Conservation (phyloP, 2,888 invertebrate species). For the Agriotes lineatus region DNA sequence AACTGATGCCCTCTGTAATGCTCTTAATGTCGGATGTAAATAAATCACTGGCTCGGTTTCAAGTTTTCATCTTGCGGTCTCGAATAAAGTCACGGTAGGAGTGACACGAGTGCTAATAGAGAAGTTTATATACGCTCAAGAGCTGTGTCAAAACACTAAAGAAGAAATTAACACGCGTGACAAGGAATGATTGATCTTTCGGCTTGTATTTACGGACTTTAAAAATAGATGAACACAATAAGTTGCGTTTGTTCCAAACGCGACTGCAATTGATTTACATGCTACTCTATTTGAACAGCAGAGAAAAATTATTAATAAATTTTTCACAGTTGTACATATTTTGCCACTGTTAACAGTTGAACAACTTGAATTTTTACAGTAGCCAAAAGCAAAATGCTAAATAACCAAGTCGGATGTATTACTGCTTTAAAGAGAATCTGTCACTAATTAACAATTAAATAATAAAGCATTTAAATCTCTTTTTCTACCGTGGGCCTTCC, state of each 20-base stretch:
- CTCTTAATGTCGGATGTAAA: neutral
- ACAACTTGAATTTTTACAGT: no score
- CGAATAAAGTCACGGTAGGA: neutral
- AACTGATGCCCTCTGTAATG: neutral
- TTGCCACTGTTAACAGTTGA: no score
- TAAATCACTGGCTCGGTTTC: neutral
- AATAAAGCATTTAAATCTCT: no score
- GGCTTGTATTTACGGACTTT: neutral
- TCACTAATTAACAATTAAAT: no score
- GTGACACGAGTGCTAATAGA: conserved; percentile 10
- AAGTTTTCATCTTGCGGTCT: neutral
- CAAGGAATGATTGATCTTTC: conserved; percentile 16
- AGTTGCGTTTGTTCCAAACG: neutral
- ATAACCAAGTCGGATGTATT: no score
- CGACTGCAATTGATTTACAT: neutral
- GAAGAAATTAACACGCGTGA: conserved; percentile 14
- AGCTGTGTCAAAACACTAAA: conserved; percentile 2
- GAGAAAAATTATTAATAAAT: no score
- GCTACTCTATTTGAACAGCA: no score
- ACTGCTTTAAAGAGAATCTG: no score
- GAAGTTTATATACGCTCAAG: conserved; percentile 7
- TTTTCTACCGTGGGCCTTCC: no score
- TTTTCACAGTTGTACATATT: no score
- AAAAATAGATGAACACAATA: neutral
- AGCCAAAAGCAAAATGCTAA: no score